Conservation (phyloP, 2,113 vertebrate genomes). For the Cyphomyrus discorhynchus region DNA sequence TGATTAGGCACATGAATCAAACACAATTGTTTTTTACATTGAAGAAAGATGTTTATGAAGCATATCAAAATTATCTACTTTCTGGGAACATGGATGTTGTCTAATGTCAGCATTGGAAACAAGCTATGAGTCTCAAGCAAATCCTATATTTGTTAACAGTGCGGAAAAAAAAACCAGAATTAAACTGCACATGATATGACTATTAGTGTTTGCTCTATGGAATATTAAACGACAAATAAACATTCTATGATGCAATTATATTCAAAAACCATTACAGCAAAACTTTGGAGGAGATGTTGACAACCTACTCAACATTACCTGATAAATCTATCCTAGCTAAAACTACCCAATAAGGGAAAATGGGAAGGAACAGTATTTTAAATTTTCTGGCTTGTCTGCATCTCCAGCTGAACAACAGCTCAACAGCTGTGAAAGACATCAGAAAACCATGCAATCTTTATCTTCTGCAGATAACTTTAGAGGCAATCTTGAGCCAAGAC, state of each 20-base stretch:
- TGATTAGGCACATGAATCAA: slow-evolving; percentile 8
- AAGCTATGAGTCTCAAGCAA: not conserved
- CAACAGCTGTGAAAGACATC: slow-evolving; percentile 16
- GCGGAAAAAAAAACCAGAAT: not conserved
- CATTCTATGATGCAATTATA: not conserved
- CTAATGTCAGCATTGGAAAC: not conserved
- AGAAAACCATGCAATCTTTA: slow-evolving; percentile 9
- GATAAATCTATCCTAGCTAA: not conserved
- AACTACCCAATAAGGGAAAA: not conserved
- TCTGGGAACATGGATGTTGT: slow-evolving; percentile 7
- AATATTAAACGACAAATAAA: not conserved
- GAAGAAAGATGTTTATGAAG: not conserved
- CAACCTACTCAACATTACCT: not conserved
- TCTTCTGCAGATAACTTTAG: slow-evolving; percentile 9
- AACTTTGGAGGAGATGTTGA: not conserved
- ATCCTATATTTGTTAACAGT: slow-evolving; percentile 13
- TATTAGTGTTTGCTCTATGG: not conserved
- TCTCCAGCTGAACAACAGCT: not conserved
- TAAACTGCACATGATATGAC: not conserved
- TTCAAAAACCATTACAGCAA: not conserved
- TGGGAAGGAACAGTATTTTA: not conserved
- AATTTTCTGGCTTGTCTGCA: not conserved
- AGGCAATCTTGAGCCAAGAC: slow-evolving; percentile 3
- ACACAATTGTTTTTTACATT: not conserved
- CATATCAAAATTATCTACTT: slow-evolving; percentile 5